These are phyloP conservation scores for Choreutis nemorana DNA, from an alignment of 2,888 invertebrate genomes.

Conservation along the genomic window DNA sequence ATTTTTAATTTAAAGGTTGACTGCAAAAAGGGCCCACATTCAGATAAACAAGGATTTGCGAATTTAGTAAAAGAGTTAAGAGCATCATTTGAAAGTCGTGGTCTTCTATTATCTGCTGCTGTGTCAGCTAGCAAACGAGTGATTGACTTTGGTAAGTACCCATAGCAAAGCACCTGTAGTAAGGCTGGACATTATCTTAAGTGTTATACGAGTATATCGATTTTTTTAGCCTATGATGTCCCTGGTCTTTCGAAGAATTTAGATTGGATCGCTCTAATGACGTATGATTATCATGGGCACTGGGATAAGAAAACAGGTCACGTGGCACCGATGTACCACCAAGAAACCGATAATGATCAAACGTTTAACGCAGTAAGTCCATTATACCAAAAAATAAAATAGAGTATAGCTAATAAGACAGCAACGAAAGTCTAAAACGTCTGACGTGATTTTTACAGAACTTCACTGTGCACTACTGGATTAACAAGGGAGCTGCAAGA, in stretches of 20 bases:
- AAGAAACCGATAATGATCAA: constrained; percentile 75
- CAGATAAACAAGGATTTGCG: constrained; percentile 83
- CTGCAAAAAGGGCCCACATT: constrained; percentile 81
- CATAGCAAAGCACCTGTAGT: too few relatives aligned
- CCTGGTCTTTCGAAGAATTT: constrained; percentile 76
- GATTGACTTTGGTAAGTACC: constrained; percentile 73
- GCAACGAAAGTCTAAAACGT: background rate
- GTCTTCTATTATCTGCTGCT: constrained; percentile 79
- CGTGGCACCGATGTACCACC: constrained; percentile 85
- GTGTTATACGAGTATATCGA: background rate
- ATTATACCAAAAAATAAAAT: too few relatives aligned
- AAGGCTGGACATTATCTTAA: too few relatives aligned
- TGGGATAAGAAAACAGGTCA: constrained; percentile 93
- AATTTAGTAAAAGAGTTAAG: constrained; percentile 78
- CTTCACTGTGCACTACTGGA: constrained; percentile 88
- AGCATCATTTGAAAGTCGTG: constrained; percentile 73
- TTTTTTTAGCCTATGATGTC: constrained; percentile 72
- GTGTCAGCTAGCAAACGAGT: constrained; percentile 87
- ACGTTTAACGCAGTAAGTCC: constrained; percentile 78
- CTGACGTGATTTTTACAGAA: constrained; percentile 63
- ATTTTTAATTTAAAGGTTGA: constrained; percentile 63
- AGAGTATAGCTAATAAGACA: background rate
- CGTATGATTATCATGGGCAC: constrained; percentile 91
- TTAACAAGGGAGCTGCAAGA: constrained; percentile 78
- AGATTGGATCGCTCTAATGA: constrained; percentile 92